Conservation (phyloP, 2,797 vertebrate species). For the Enoplosus armatus region DNA sequence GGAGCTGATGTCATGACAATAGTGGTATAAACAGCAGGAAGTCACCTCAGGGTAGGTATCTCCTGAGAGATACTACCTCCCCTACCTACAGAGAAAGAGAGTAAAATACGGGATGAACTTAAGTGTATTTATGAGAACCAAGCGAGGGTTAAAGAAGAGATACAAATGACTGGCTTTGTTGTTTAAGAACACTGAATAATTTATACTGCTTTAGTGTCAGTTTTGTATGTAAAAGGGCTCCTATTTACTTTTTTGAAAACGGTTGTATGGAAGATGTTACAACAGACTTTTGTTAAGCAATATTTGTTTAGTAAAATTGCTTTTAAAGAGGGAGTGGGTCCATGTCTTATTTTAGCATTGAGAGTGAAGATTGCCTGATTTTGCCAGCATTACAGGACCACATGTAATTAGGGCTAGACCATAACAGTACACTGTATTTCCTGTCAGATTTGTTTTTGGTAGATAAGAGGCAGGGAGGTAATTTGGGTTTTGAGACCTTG, state of each 20-base stretch:
- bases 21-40: constrained; percentile 64
- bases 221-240: neutral
- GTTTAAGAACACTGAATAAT: constrained; percentile 2
- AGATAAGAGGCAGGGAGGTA: constrained; percentile 17
- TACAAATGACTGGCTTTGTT: neutral
- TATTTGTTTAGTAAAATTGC: neutral
- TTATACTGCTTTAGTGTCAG: neutral
- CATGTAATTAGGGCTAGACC: constrained; percentile 28
- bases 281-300: neutral
- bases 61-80: constrained; percentile 37
- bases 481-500: too few species aligned
- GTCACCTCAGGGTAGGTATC: constrained; percentile 60
- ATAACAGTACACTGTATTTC: constrained; percentile 39
- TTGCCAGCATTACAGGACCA: constrained; percentile 10
- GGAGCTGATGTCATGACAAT: constrained; percentile 78
- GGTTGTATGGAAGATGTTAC: neutral
- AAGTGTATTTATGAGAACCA: neutral
- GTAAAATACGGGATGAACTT: neutral
- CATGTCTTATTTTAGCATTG: constrained; percentile 9
- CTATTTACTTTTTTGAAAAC: neutral
- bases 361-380: too few species aligned
- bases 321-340: neutral
- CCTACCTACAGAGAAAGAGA: constrained; percentile 16
- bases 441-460: constrained; percentile 36
- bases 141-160: neutral